Base-by-base conservation (phyloP, 2,797 vertebrate genomes). In the Alauda arvensis region DNA sequence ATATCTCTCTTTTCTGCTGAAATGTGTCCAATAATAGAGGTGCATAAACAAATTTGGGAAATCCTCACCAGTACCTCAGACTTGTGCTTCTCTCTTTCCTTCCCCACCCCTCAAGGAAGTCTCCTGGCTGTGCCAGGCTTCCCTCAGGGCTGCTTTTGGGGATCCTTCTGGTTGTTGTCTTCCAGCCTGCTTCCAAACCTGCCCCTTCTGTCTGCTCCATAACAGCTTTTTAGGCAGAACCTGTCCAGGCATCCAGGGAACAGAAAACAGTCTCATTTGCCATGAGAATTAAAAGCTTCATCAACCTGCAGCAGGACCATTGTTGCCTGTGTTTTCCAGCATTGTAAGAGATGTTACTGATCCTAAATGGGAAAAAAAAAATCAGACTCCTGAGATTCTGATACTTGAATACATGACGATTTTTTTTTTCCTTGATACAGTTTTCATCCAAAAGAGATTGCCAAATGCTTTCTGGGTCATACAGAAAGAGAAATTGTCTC, bases 111-210 rank as follows among this genome's bases (percentile, higher is more conserved):
- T 45, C 24, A 7, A 39, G 56, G 77, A 49, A 69, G 46, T 29
- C 0, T 0, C 29, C 11, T 1, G 1, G 53, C 33, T 75, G 13
- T 48, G 57, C 86, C 76, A 40, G 46, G 34, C 48, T 67, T 21
- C 61, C 39, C 42, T 91, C 56, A 33, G 72, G 45, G 29, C 51
- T 77, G 37, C 33, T 65, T 33, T 25, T 17, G 78, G 56, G 65
- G 13, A 61, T 63, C 53, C 48, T 75, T 46, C 69, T 1, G 18
- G 3, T 53, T 3, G 1, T 34, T 12, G 12, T 51, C 33, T 45
- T 39, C 42, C 10, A 45, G 29, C 14, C 45, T 51, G 31, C 62
- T 34, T 62, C 51, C 24, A 34, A 89, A 66, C 18, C 37, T 39
- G 31, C 25, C 46, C 80, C 33, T 84, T 83, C 79, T 12, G 0